A percentile compares a stretch with the other conserved stretches of the same genome.
phyloP scores from a whole-genome alignment of 1,140 invertebrate species.

The Fopius arisanus region DNA sequence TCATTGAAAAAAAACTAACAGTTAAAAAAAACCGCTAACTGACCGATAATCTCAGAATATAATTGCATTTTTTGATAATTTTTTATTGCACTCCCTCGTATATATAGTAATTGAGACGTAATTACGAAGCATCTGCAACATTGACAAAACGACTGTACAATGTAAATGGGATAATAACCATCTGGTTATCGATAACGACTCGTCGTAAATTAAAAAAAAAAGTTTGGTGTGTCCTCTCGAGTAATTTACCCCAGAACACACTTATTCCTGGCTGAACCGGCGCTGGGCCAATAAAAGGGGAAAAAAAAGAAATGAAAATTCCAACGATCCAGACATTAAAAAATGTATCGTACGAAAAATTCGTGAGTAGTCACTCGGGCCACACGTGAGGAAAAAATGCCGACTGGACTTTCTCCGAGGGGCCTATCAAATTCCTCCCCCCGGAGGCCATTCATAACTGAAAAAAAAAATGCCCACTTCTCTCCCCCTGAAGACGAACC shows the following conservation, averaged over 20 bases:
- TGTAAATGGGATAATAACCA: background rate
- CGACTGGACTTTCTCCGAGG: conserved; percentile 23
- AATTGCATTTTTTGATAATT: no score
- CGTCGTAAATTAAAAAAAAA: conserved; percentile 16
- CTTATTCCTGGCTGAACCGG: background rate
- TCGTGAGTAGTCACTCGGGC: background rate
- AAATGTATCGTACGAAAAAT: background rate
- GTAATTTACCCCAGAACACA: background rate
- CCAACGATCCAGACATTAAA: background rate
- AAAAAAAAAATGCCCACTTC: no score
- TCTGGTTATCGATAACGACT: background rate
- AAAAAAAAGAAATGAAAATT: background rate
- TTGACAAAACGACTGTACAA: background rate
- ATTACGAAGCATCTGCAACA: background rate
- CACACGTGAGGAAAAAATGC: conserved; percentile 18
- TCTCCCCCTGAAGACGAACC: no score
- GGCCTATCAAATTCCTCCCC: background rate
- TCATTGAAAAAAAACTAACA: no score
- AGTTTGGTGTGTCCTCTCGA: background rate
- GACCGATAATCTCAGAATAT: no score
- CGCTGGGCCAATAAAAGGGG: background rate
- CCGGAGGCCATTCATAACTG: background rate
- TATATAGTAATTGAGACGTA: background rate
- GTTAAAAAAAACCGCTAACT: no score
- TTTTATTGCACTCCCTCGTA: no score